Conservation (phyloP, 37 sponge, comb jelly and placozoan species). For the Ephydatia muelleri region DNA sequence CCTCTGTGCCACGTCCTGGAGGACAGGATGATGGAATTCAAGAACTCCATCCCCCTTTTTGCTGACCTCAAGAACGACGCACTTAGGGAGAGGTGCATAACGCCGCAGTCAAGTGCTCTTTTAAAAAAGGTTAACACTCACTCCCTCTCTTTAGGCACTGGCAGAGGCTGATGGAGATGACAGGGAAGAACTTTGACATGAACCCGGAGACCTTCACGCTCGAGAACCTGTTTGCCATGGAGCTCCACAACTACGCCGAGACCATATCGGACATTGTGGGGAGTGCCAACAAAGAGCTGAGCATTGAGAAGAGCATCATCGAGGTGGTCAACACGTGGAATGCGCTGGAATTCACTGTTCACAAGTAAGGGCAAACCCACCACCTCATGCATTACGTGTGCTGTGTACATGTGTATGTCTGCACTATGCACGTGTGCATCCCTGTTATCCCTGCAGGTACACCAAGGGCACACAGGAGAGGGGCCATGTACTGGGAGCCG, state of each 20-base stretch:
- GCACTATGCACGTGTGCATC: background rate
- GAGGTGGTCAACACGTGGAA: slow-evolving; percentile 97
- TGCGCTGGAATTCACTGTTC: slow-evolving; percentile 75
- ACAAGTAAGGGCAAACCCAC: slow-evolving; percentile 59
- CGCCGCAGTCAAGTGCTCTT: no score
- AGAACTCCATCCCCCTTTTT: slow-evolving; percentile 98
- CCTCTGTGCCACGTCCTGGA: slow-evolving; percentile 91
- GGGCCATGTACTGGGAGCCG: slow-evolving; percentile 89
- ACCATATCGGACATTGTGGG: slow-evolving; percentile 96
- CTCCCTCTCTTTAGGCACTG: slow-evolving; percentile 81
- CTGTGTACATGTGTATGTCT: background rate
- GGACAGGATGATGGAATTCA: slow-evolving; percentile 95
- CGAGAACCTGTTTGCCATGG: slow-evolving; percentile 98
- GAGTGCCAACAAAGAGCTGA: slow-evolving; percentile 97
- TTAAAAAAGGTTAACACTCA: no score
- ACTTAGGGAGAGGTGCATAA: slow-evolving; percentile 83
- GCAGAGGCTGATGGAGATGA: slow-evolving; percentile 96
- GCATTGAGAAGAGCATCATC: slow-evolving; percentile 92
- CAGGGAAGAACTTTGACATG: slow-evolving; percentile 99
- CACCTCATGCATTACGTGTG: no score
- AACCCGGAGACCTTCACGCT: slow-evolving; percentile 99
- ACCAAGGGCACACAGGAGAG: slow-evolving; percentile 95
- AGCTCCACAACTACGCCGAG: slow-evolving; percentile 95
- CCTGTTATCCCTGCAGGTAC: no score
- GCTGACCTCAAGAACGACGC: slow-evolving; percentile 97